Percentiles rank a stretch among this genome's conserved stretches.
These are phyloP conservation scores for Microctonus aethiopoides DNA, from an alignment of 2,888 invertebrate species.

Conservation along the genomic window DNA sequence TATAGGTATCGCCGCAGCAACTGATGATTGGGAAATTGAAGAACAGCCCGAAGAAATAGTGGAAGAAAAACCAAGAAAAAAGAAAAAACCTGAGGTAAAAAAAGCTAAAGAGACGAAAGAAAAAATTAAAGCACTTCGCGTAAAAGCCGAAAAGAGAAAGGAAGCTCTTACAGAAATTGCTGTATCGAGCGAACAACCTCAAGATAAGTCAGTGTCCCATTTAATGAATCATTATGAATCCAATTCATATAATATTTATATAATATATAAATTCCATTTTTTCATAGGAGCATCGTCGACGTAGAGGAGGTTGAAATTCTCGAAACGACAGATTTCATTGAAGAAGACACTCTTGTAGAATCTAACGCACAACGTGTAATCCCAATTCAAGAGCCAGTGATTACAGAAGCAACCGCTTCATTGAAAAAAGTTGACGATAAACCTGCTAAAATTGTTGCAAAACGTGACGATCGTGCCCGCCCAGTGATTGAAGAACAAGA, in stretches of 20 bases:
- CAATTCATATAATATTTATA: neutral
- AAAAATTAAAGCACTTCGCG: conserved; percentile 68
- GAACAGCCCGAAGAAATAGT: conserved; percentile 43
- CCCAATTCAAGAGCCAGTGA: conserved; percentile 72
- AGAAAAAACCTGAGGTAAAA: conserved; percentile 62
- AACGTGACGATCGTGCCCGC: conserved; percentile 67
- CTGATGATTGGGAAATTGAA: conserved; percentile 62
- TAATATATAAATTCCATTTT: too few species aligned
- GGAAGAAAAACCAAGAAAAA: conserved; percentile 54
- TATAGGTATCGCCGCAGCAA: conserved; percentile 66
- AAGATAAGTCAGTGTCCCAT: conserved; percentile 56
- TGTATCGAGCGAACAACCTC: conserved; percentile 53
- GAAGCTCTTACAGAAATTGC: conserved; percentile 51
- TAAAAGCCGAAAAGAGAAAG: conserved; percentile 68
- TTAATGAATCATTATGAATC: neutral
- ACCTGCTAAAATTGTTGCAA: conserved; percentile 62
- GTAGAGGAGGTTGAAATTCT: conserved; percentile 70
- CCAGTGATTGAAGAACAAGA: conserved; percentile 69
- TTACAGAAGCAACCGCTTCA: conserved; percentile 73
- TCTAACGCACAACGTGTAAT: conserved; percentile 69
- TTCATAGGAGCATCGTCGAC: conserved; percentile 69
- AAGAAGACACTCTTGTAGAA: conserved; percentile 63
- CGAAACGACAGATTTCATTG: conserved; percentile 72
- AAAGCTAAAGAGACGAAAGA: conserved; percentile 68
- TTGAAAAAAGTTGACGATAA: conserved; percentile 74